Conservation (phyloP, 2,113 vertebrate genomes). For the Megaceryle maxima region DNA sequence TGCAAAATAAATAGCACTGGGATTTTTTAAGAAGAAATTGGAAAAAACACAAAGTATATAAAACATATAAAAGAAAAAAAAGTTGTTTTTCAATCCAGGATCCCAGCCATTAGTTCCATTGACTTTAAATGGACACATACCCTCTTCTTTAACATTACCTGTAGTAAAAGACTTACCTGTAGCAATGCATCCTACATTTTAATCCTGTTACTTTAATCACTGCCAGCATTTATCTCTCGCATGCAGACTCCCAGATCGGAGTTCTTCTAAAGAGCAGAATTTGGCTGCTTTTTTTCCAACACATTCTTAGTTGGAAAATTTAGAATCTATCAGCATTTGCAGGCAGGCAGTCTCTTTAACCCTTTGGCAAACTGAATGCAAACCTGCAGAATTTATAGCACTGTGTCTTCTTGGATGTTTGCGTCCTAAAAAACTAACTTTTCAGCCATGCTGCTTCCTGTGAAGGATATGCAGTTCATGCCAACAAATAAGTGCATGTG, state of each 20-base stretch:
- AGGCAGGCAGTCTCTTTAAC: conserved; percentile 70
- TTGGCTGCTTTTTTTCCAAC: conserved; percentile 77
- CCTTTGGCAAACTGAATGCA: conserved; percentile 36
- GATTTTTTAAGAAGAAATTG: conserved; percentile 8
- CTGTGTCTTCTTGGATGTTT: not conserved
- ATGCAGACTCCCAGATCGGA: conserved; percentile 80
- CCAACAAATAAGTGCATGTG: not conserved
- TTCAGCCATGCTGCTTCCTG: not conserved
- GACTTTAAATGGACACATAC: conserved; percentile 28
- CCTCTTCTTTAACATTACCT: conserved; percentile 34
- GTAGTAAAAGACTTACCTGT: conserved; percentile 47
- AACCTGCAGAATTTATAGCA: not conserved
- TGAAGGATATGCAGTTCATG: not conserved
- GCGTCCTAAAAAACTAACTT: not conserved
- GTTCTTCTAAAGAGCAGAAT: conserved; percentile 81
- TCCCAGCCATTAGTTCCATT: conserved; percentile 3
- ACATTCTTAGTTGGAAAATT: conserved; percentile 65
- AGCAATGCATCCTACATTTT: conserved; percentile 55
- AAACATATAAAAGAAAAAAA: not conserved
- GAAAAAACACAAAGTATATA: not conserved
- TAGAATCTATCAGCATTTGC: conserved; percentile 59
- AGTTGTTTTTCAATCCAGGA: not conserved
- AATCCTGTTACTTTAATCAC: conserved; percentile 82
- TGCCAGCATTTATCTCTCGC: conserved; percentile 84
- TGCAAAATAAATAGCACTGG: not conserved